A percentile compares a stretch with the other conserved stretches of the same genome.
phyloP scores from a whole-genome alignment of 2,888 invertebrate genomes.

The Eupithecia tripunctaria region DNA sequence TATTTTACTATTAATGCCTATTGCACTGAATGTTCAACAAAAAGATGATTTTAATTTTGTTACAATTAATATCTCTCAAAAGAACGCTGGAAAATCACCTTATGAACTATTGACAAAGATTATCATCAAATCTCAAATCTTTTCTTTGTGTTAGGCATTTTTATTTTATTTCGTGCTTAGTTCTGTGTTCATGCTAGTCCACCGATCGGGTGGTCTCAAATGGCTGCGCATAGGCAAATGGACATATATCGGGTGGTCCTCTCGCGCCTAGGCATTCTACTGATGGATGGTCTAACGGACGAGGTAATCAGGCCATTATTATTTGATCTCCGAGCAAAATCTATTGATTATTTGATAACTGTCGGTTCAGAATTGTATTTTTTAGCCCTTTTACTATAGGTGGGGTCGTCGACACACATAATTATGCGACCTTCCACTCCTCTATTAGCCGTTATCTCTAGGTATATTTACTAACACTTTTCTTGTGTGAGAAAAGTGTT shows the following conservation, averaged over 20 bases:
- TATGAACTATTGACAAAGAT: not conserved
- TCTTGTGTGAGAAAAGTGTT: no score
- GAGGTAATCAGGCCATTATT: not conserved
- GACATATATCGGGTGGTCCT: slow-evolving; percentile 34
- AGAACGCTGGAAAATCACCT: not conserved
- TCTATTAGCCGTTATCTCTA: no score
- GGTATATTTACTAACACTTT: no score
- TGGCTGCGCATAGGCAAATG: slow-evolving; percentile 24
- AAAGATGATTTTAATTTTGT: not conserved
- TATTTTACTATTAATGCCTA: not conserved
- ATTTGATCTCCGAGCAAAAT: not conserved
- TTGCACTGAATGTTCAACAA: not conserved
- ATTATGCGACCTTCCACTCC: no score
- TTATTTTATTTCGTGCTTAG: not conserved
- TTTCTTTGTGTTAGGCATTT: not conserved
- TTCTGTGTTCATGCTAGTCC: not conserved
- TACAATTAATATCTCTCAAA: not conserved
- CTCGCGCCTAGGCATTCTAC: slow-evolving; percentile 1
- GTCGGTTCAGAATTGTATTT: no score
- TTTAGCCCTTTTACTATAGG: no score
- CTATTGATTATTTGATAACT: not conserved
- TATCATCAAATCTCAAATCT: not conserved
- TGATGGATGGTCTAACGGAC: slow-evolving; percentile 34
- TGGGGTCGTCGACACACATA: no score
- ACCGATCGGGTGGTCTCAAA: slow-evolving; percentile 7